These are phyloP conservation scores for Drosophila pseudoananassae DNA, from an alignment of 1,140 invertebrate species.

Conservation along the genomic window DNA sequence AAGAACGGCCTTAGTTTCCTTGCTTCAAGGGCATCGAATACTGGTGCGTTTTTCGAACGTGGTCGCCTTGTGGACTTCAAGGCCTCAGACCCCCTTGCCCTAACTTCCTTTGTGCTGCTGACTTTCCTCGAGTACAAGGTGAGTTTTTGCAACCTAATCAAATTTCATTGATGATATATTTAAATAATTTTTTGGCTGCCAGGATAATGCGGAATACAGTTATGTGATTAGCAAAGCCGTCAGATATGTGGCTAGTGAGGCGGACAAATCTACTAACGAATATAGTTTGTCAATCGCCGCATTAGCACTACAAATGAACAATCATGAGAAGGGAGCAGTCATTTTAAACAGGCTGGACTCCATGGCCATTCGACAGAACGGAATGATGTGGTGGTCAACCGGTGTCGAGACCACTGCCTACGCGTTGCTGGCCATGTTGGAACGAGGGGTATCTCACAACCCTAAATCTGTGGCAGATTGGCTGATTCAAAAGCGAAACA, in stretches of 20 bases:
- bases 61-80: constrained; percentile 86
- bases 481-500: constrained; percentile 90
- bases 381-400: constrained; percentile 78
- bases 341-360: constrained; percentile 3
- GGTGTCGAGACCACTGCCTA: constrained; percentile 92
- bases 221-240: constrained; percentile 90
- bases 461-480: constrained; percentile 87
- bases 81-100: constrained; percentile 86
- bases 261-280: constrained; percentile 88
- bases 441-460: constrained; percentile 85
- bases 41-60: constrained; percentile 92
- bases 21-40: constrained; percentile 85
- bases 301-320: constrained; percentile 90
- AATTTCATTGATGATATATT: neutral
- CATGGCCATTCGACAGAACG: constrained; percentile 49
- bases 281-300: constrained; percentile 91
- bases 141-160: neutral
- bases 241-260: constrained; percentile 90
- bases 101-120: constrained; percentile 93
- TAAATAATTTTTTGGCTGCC: neutral
- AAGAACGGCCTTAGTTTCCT: constrained; percentile 91
- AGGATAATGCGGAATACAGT: constrained; percentile 84
- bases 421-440: constrained; percentile 87
- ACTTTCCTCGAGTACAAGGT: constrained; percentile 91
- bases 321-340: constrained; percentile 84